These are phyloP conservation scores for Pterocles burchelli DNA, from an alignment of 2,113 vertebrate species.

Conservation along the genomic window DNA sequence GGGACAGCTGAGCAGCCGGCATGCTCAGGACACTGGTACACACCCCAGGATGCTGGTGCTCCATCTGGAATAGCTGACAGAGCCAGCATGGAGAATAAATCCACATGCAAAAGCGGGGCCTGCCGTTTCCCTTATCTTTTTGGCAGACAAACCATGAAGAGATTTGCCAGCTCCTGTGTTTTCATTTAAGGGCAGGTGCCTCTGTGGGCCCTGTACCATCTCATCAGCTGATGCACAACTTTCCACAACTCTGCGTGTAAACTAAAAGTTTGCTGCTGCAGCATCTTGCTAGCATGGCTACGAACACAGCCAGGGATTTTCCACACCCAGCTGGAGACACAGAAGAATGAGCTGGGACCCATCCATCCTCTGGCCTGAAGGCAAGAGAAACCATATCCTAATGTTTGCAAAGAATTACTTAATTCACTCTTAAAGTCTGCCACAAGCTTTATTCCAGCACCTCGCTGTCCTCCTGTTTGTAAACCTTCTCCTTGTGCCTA, in stretches of 20 bases:
- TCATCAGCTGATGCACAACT: neutral
- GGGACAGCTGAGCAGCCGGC: too few relatives aligned
- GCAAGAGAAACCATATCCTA: neutral
- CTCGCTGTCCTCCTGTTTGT: neutral
- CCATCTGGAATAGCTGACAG: neutral
- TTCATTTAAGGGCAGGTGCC: neutral
- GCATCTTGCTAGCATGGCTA: neutral
- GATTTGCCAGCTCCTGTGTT: neutral
- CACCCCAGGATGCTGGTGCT: neutral
- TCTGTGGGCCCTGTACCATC: neutral
- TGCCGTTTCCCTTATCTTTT: neutral
- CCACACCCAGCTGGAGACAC: neutral
- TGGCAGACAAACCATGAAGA: neutral
- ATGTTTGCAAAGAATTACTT: neutral
- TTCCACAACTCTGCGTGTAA: neutral
- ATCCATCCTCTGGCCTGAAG: neutral
- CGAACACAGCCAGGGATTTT: neutral
- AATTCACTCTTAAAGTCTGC: neutral
- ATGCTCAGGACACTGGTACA: neutral
- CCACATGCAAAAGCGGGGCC: neutral
- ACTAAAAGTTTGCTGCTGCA: neutral
- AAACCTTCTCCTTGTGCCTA: neutral
- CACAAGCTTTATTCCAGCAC: neutral
- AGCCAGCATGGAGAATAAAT: neutral
- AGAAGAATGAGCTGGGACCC: neutral